Evolutionary conservation across 2,888 invertebrate genomes (phyloP).

Genomic region (Branchinecta sandiegonensis): DNA sequence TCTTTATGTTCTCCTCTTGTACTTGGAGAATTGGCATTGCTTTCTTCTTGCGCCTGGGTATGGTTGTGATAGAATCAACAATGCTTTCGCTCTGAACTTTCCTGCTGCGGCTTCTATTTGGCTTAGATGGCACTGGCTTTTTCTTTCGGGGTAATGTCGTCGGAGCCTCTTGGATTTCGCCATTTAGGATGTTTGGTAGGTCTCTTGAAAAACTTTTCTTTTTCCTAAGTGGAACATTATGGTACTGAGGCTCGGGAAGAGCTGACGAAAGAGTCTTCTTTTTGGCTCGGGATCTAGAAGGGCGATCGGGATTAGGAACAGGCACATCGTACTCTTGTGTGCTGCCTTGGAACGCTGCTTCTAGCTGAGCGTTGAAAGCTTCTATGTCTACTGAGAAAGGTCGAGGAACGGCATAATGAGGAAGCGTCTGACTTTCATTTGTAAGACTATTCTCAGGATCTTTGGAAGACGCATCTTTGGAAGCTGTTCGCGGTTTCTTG

Average conservation of each 20-base stretch:
- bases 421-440: background rate
- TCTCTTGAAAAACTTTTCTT: slow-evolving; percentile 15
- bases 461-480: background rate
- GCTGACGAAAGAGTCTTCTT: slow-evolving; percentile 6
- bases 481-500: background rate
- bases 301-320: slow-evolving; percentile 19
- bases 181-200: slow-evolving; percentile 5
- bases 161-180: background rate
- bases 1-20: background rate
- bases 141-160: background rate
- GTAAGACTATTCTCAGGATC: background rate
- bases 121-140: background rate
- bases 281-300: slow-evolving; percentile 21
- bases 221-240: background rate
- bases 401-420: background rate
- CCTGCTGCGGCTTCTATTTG: background rate
- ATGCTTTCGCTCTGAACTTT: background rate
- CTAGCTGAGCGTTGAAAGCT: background rate
- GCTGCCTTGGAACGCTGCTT: background rate
- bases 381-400: background rate
- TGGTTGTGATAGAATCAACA: background rate
- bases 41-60: background rate
- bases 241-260: background rate
- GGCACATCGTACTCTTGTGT: background rate
- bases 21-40: background rate